Conservation (phyloP, 2,888 invertebrate genomes). For the Andrena hattorfiana region DNA sequence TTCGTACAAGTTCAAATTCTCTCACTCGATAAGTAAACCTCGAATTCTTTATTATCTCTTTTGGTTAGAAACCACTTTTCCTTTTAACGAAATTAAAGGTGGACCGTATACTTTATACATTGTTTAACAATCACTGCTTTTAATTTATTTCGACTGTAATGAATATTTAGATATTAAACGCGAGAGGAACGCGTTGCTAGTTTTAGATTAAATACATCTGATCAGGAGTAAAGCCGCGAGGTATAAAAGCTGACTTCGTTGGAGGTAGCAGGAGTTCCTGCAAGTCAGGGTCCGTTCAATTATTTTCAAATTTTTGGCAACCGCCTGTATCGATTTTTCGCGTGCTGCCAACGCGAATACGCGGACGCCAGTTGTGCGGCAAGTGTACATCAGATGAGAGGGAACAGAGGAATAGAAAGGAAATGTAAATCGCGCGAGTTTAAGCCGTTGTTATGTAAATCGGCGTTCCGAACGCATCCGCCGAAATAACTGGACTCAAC, state of each 20-base stretch:
- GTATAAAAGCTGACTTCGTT: neutral
- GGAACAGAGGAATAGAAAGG: conserved; percentile 52
- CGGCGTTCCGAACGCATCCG: conserved; percentile 58
- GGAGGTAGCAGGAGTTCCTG: neutral
- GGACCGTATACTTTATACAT: too few species aligned
- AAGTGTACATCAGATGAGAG: conserved; percentile 25
- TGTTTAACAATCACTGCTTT: too few species aligned
- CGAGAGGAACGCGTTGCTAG: neutral
- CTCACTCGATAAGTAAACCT: too few species aligned
- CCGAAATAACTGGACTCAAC: conserved; percentile 53
- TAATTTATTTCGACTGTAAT: neutral
- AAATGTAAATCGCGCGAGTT: conserved; percentile 73
- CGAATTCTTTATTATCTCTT: too few species aligned
- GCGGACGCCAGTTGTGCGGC: conserved; percentile 18
- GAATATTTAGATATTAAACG: neutral
- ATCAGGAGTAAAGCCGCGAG: neutral
- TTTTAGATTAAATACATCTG: neutral
- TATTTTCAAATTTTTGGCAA: conserved; percentile 31
- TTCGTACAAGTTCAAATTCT: too few species aligned
- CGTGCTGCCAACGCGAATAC: conserved; percentile 8
- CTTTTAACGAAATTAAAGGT: too few species aligned
- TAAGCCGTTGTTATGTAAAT: conserved; percentile 74
- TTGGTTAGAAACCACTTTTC: too few species aligned
- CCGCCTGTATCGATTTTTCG: conserved; percentile 55
- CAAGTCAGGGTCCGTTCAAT: conserved; percentile 8